Percentiles rank a stretch among this genome's conserved stretches.
Evolutionary conservation across 2,797 vertebrate genomes (phyloP).

Genomic region (Myotis planiceps): DNA sequence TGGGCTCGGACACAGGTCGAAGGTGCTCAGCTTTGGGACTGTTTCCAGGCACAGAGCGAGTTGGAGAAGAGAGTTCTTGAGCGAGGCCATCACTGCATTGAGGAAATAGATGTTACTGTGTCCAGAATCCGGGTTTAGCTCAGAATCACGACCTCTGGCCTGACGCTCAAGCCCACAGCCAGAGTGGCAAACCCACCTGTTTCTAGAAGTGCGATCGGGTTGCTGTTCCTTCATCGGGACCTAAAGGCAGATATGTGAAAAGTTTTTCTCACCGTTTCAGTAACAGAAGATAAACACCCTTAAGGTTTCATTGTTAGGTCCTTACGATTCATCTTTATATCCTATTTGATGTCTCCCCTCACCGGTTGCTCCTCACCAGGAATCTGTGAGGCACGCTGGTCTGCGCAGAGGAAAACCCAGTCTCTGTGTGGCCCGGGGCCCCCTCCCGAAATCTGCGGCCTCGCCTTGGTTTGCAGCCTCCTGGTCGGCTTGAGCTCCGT

Average conservation of each 20-base stretch:
- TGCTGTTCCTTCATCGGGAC: neutral
- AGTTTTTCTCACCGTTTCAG: neutral
- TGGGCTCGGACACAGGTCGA: neutral
- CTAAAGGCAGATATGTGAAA: neutral
- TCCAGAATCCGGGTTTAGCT: neutral
- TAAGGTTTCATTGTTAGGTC: neutral
- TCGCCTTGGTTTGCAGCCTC: neutral
- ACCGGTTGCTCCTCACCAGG: neutral
- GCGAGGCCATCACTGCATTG: neutral
- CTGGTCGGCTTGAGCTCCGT: neutral
- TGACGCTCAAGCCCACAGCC: neutral
- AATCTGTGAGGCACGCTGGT: neutral
- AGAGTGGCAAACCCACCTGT: neutral
- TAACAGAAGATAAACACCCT: neutral
- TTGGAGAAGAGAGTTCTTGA: neutral
- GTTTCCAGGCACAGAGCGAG: neutral
- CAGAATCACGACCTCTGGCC: neutral
- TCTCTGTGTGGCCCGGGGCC: neutral
- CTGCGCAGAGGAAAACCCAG: neutral
- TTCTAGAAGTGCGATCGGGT: neutral
- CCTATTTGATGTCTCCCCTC: neutral
- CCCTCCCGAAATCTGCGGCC: neutral
- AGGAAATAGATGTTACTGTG: neutral
- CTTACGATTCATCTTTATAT: neutral
- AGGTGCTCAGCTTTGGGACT: neutral